phyloP scores from a whole-genome alignment of 2,113 vertebrate genomes.

The Paradoxurus hermaphroditus region DNA sequence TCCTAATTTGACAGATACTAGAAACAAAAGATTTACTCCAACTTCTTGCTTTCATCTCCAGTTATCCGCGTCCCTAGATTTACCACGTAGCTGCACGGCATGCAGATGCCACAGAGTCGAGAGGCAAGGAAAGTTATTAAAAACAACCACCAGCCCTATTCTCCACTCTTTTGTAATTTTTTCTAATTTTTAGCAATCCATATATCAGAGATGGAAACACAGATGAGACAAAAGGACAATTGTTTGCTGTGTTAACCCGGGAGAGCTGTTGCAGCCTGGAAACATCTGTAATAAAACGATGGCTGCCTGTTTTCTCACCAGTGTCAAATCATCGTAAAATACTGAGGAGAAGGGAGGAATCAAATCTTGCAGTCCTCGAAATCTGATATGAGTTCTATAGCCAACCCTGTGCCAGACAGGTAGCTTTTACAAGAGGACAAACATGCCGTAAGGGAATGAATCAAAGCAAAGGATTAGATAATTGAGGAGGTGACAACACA shows the following conservation, averaged over 20 bases:
- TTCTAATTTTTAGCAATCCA: conserved; percentile 1
- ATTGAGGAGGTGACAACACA: conserved; percentile 80
- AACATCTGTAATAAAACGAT: conserved; percentile 47
- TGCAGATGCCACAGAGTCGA: background rate
- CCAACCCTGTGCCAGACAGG: conserved; percentile 69
- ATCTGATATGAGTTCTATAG: conserved; percentile 59
- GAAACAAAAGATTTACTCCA: background rate
- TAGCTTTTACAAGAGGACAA: conserved; percentile 77
- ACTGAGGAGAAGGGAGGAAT: conserved; percentile 64
- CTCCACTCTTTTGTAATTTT: background rate
- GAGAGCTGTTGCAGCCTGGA: background rate
- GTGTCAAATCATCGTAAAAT: conserved; percentile 74
- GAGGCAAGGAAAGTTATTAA: background rate
- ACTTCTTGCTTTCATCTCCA: background rate
- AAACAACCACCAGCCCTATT: background rate
- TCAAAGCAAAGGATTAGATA: conserved; percentile 81
- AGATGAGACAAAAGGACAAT: conserved; percentile 45
- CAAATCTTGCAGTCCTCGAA: conserved; percentile 63
- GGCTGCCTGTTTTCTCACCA: conserved; percentile 47
- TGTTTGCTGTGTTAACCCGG: conserved; percentile 50
- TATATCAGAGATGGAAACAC: conserved; percentile 29
- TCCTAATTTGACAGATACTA: background rate
- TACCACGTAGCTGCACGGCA: background rate
- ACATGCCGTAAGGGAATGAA: conserved; percentile 75
- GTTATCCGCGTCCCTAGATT: background rate